Conservation (phyloP, 1,140 invertebrate species). For the Leptinotarsa defecta region DNA sequence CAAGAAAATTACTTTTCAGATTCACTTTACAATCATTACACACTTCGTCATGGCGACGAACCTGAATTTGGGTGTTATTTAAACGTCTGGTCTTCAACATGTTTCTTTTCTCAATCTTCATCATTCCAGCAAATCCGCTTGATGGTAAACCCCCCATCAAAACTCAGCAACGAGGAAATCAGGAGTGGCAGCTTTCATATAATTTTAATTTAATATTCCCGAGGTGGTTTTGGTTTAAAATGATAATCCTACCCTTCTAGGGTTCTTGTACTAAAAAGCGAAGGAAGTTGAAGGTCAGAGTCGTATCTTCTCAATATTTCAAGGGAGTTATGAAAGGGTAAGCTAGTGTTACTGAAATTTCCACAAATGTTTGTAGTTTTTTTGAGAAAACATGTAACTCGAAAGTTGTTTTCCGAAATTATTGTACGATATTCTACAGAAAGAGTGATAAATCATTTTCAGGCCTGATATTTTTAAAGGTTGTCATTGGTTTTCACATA, state of each 20-base stretch:
- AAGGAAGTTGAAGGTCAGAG: conserved; percentile 22
- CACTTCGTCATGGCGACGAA: too few relatives aligned
- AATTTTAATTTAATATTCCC: conserved; percentile 33
- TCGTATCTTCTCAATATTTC: background rate
- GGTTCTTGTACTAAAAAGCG: conserved; percentile 26
- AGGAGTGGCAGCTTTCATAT: conserved; percentile 22
- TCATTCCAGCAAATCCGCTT: conserved; percentile 12
- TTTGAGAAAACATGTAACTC: too few relatives aligned
- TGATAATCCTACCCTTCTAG: conserved; percentile 29
- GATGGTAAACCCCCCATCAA: conserved; percentile 20
- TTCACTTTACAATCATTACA: too few relatives aligned
- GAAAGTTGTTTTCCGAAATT: too few relatives aligned
- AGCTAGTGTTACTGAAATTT: too few relatives aligned
- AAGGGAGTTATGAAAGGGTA: too few relatives aligned
- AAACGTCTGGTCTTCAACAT: background rate
- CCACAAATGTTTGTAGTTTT: too few relatives aligned
- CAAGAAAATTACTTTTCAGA: too few relatives aligned
- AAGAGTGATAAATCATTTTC: too few relatives aligned
- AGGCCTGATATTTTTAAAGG: too few relatives aligned
- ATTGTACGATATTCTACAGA: too few relatives aligned
- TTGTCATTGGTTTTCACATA: too few relatives aligned
- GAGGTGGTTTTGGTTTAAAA: conserved; percentile 30
- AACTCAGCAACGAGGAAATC: conserved; percentile 23
- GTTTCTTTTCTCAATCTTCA: conserved; percentile 22
- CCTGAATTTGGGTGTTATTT: background rate